Conservation (phyloP, 2,888 invertebrate species). For the Campoletis raptor region DNA sequence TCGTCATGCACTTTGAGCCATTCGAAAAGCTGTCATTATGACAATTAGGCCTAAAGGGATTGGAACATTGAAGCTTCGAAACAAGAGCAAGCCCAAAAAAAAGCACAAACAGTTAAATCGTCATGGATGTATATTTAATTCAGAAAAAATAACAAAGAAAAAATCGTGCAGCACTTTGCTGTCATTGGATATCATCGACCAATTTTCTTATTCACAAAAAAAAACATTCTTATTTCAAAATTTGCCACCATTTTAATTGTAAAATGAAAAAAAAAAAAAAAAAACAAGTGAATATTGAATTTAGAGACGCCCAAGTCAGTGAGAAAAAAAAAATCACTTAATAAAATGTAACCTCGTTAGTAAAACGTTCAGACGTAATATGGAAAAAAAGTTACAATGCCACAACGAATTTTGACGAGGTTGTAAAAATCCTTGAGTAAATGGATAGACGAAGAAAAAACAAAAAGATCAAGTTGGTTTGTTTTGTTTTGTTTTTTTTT, state of each 20-base stretch:
- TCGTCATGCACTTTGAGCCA: constrained; percentile 31
- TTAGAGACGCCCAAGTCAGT: not conserved
- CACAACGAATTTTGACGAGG: not conserved
- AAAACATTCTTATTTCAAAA: not conserved
- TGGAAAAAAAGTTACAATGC: constrained; percentile 11
- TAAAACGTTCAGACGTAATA: not conserved
- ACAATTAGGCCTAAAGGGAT: constrained; percentile 33
- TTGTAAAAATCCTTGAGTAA: constrained; percentile 10
- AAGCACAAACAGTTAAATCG: constrained; percentile 32
- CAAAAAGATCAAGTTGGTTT: not conserved
- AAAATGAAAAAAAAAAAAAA: not conserved
- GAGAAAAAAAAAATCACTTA: not conserved
- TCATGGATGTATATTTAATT: not conserved
- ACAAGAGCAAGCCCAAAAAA: not conserved
- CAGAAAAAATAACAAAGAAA: not conserved
- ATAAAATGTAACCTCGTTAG: not conserved
- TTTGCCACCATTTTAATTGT: not conserved
- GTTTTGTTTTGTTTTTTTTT: not conserved
- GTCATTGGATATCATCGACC: not conserved
- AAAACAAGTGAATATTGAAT: not conserved
- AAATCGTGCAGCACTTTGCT: not conserved
- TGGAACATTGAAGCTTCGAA: constrained; percentile 33
- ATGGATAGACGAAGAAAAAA: not conserved
- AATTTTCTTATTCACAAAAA: not conserved
- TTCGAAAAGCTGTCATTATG: constrained; percentile 41